phyloP scores from a whole-genome alignment of 2,888 invertebrate genomes.

The Aquatica leii region DNA sequence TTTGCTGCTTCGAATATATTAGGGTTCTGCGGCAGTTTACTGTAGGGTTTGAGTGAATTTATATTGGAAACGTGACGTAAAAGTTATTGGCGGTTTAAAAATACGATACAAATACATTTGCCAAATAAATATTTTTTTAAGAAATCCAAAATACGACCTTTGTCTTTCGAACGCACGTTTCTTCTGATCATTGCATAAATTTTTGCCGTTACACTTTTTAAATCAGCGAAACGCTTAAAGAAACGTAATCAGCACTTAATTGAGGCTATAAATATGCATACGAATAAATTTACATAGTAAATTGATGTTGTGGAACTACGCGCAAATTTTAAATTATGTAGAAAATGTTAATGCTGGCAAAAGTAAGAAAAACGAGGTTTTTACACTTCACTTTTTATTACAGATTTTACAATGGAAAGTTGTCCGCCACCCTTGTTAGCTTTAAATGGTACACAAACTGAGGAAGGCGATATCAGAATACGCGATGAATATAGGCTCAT shows the following conservation, averaged over 20 bases:
- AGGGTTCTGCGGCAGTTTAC: slow-evolving; percentile 18
- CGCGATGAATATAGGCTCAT: slow-evolving; percentile 59
- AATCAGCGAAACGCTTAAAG: not conserved
- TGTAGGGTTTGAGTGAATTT: slow-evolving; percentile 20
- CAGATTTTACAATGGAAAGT: slow-evolving; percentile 56
- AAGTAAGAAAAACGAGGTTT: not conserved
- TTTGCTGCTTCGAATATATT: slow-evolving; percentile 27
- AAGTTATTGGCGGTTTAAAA: slow-evolving; percentile 18
- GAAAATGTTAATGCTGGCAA: not conserved
- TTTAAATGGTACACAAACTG: slow-evolving; percentile 60
- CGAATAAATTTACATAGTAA: slow-evolving; percentile 5
- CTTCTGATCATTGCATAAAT: too few species aligned
- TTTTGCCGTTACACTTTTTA: not conserved
- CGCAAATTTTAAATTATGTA: slow-evolving; percentile 15
- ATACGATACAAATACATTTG: slow-evolving; percentile 13
- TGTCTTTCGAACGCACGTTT: too few species aligned
- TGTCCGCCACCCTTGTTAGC: slow-evolving; percentile 60
- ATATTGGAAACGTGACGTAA: slow-evolving; percentile 24
- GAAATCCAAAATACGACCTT: too few species aligned
- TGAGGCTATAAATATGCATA: slow-evolving; percentile 7
- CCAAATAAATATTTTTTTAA: not conserved
- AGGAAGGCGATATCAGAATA: slow-evolving; percentile 54
- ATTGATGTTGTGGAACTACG: not conserved
- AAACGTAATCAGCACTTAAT: slow-evolving; percentile 8
- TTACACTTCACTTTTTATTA: slow-evolving; percentile 16